Evolutionary conservation across 2,888 invertebrate species (phyloP), one percentile per base, ranked within the genome.

Genomic region (Pachycephus smyrnensis): DNA sequence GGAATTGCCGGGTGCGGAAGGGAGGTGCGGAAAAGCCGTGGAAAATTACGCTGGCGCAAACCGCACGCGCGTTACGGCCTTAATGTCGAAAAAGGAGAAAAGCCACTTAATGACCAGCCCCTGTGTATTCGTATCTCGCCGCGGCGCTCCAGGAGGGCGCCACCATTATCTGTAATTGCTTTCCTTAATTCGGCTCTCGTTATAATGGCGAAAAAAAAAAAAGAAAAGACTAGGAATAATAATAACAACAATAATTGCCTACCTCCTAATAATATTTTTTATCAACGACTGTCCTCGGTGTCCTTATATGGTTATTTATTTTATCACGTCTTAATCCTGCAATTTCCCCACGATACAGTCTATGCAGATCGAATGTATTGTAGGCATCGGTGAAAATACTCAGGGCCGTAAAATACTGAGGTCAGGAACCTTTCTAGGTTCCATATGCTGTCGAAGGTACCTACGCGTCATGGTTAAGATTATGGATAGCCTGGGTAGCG

Each of bases 111-210:
- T 85, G 84, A 85, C 82, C 85, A 78, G 81, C 80, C 75, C 75
- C 80, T 79, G 86, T 87, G 80, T 80, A 83, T 79, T 80, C 77
- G 78, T 78, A 81, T 80, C 80, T 80, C 78, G 80, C 77, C 76
- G 23, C 23, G 55, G 55, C 15, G 55, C 23, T 23, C 9, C 23
- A 23, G 23, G 55, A 23, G 55, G 55, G 55, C 55, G 55, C 55
- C 55, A 81, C 86, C 88, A 89, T 89, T 89, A 89, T 88, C 89
- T 87, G 84, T 88, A 89, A 89, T 89, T 89, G 87, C 88, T 88
- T 89, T 87, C 85, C 86, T 86, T 89, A 88, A 89, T 89, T 89
- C 84, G 40, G 77, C 55, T 55, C 55, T 55, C 23, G 55, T 55
- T 23, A 9, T 55, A 23, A 55, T 55, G 1, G 6, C 1, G 40